Evolutionary conservation across 2,797 vertebrate genomes (phyloP).

Genomic region (Anableps anableps): DNA sequence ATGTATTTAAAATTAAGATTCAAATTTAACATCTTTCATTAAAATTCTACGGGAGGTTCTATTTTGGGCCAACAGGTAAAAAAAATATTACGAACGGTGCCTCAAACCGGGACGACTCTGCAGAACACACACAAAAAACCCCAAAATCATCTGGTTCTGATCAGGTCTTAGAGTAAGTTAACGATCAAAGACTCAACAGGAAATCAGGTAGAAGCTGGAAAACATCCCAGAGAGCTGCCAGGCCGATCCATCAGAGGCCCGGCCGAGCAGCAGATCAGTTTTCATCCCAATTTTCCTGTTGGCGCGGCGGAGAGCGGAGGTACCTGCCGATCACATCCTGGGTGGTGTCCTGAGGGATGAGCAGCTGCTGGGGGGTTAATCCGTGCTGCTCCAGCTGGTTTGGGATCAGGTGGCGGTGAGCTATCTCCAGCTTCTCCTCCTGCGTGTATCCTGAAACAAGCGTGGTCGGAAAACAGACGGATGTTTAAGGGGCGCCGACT

Average conservation of each 20-base stretch:
- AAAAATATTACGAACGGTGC: background rate
- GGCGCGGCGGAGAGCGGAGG: background rate
- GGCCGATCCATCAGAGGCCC: background rate
- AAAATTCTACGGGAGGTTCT: no score
- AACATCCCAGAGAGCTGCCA: background rate
- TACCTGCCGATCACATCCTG: slow-evolving; percentile 92
- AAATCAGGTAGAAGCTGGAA: background rate
- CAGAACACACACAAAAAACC: background rate
- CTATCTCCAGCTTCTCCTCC: slow-evolving; percentile 98
- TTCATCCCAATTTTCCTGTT: background rate
- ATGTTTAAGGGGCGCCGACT: no score
- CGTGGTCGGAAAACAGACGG: no score
- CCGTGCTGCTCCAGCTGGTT: slow-evolving; percentile 96
- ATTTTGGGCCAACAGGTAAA: no score
- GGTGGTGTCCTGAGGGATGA: slow-evolving; percentile 91
- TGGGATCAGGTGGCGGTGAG: slow-evolving; percentile 94
- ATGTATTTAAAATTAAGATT: no score
- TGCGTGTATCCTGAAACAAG: slow-evolving; percentile 90
- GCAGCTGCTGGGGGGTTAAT: slow-evolving; percentile 91
- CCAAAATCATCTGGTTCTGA: background rate
- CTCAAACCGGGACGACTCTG: background rate
- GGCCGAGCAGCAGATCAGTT: no score
- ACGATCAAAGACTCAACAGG: background rate
- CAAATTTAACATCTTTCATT: no score
- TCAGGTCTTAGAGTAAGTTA: no score